Evolutionary conservation across 1,140 invertebrate species (phyloP), one percentile per base, ranked within the genome.

Genomic region (Hesperophylax magnus): DNA sequence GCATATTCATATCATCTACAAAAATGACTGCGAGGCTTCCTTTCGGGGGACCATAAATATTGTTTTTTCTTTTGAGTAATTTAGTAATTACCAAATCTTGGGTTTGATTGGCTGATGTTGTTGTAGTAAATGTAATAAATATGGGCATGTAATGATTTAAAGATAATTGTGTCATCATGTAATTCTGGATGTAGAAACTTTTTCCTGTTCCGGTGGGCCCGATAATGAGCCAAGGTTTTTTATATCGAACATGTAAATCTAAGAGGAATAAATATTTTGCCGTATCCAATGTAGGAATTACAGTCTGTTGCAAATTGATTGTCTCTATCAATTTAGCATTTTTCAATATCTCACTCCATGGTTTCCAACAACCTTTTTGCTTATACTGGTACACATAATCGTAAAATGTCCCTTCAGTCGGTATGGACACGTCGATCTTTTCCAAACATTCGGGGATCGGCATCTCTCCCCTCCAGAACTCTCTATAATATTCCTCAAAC

Each of bases 191-290:
- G 85, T 97, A 98, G 83, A 95, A 95, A 83, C 94, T 97, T 90
- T 99, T 99, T 0, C 97, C 97, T 0, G 97, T 98, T 20, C 97
- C 97, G 9, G 97, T 98, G 2, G 96, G 95, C 0, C 97, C 97
- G 17, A 97, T 94, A 24, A 98, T 86, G 14, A 98, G 87, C 83
- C 96, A 90, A 9, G 95, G 93, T 79, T 93, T 92, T 67, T 91
- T 91, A 86, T 93, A 90, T 71, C 92, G 86, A 7, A 96, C 92
- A 83, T 94, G 94, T 80, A 95, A 86, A 85, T 93, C 92, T 8
- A 95, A 85, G 52, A 97, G 88, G 81, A 92, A 91, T 56, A 92
- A 87, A 85, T 93, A 97, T 87, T 96, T 96, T 52, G 95, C 92
- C 0, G 96, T 96, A 85, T 98, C 97, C 15, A 96, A 89, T 0